A percentile compares a stretch with the other conserved stretches of the same genome.
phyloP scores from a whole-genome alignment of 2,113 vertebrate species.

The Tylochromis polylepis region DNA sequence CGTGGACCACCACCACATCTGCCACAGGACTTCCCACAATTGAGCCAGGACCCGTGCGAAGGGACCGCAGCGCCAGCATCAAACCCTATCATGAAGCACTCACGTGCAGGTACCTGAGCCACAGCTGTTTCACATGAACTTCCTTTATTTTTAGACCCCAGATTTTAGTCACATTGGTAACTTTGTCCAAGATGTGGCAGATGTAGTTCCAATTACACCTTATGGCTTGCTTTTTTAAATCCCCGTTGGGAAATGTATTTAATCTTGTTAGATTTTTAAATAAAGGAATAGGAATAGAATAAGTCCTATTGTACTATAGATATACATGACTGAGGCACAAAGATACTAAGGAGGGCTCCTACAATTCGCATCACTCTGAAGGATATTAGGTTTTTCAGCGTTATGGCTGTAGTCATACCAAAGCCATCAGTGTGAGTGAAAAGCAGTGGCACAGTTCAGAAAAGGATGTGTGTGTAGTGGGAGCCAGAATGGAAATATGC shows the following conservation, averaged over 20 bases:
- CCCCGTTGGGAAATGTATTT: neutral
- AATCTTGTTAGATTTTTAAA: neutral
- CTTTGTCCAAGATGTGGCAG: neutral
- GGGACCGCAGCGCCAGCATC: constrained; percentile 88
- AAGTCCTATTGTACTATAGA: neutral
- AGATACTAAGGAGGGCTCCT: neutral
- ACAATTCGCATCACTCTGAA: neutral
- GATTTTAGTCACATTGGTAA: neutral
- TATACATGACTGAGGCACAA: neutral
- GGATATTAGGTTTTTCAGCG: constrained; percentile 17
- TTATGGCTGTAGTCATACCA: constrained; percentile 20
- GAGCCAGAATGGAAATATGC: constrained; percentile 54
- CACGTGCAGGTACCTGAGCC: constrained; percentile 76
- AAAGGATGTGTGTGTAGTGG: constrained; percentile 30
- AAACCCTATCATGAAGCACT: constrained; percentile 83
- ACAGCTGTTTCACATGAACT: neutral
- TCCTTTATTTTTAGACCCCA: neutral
- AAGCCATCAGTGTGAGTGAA: constrained; percentile 33
- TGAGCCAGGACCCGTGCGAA: constrained; percentile 88
- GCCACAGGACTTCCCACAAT: constrained; percentile 94
- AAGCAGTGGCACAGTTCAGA: constrained; percentile 29
- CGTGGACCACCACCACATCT: constrained; percentile 98
- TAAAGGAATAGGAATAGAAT: neutral
- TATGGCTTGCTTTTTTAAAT: neutral
- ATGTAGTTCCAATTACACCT: neutral